Conservation (phyloP, 1,140 invertebrate species). For the Orius laevigatus region DNA sequence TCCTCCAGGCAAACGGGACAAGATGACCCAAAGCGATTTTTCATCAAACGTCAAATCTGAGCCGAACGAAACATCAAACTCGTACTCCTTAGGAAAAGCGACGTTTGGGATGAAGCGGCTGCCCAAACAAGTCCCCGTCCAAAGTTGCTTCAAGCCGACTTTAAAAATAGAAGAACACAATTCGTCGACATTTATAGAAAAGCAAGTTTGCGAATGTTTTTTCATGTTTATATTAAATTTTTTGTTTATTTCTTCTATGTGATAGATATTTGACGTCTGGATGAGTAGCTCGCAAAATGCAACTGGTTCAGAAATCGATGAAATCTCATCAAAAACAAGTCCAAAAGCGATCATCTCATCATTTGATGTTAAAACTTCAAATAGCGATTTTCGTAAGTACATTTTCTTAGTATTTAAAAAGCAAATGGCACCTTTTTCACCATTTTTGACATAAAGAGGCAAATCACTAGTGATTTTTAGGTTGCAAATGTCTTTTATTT, state of each 20-base stretch:
- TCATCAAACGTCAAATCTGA: conserved; percentile 20
- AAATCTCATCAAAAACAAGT: too few species aligned
- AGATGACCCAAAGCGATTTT: conserved; percentile 23
- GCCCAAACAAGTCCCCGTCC: too few species aligned
- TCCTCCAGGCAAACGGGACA: conserved; percentile 26
- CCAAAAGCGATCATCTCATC: too few species aligned
- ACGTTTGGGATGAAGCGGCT: conserved; percentile 1
- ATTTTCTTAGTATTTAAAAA: too few species aligned
- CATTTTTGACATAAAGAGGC: background rate
- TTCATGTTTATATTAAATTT: too few species aligned
- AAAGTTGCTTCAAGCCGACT: too few species aligned
- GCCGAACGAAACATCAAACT: conserved; percentile 27
- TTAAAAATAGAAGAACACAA: conserved; percentile 1
- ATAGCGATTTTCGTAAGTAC: too few species aligned
- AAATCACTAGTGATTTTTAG: background rate
- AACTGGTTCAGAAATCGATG: too few species aligned
- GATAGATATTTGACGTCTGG: too few species aligned
- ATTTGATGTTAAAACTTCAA: too few species aligned
- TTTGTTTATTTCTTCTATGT: too few species aligned
- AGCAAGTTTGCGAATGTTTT: background rate
- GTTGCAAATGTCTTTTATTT: background rate
- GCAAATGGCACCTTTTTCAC: background rate
- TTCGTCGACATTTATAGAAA: background rate
- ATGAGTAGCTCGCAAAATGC: too few species aligned
- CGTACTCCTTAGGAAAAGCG: conserved; percentile 22